Base-by-base conservation (phyloP, 2,797 vertebrate species). In the Anguilla megastoma region DNA sequence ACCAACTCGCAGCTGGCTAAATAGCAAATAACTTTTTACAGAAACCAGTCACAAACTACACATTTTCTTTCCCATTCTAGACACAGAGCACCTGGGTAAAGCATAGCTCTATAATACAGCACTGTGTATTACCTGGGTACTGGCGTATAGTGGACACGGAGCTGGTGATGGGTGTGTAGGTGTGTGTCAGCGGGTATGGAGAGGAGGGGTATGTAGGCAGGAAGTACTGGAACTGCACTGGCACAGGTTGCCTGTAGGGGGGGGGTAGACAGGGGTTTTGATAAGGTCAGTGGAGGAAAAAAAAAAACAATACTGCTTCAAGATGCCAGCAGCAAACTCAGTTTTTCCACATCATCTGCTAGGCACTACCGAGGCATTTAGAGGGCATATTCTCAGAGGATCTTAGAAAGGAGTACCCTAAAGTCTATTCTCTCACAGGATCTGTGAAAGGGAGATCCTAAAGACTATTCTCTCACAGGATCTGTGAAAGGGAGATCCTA, bases 191-290 rank as follows among this genome's bases (percentile, higher is more conserved):
- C 3, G 98, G 97, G 88, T 99, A 99, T 1, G 96, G 96, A 89
- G 98, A 98, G 2, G 98, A 97, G 0, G 97, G 97, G 92, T 99
- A 99, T 0, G 98, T 95, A 2, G 98, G 98, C 87, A 99, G 91
- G 93, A 98, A 99, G 94, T 99, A 99, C 91, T 99, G 98, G 96
- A 99, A 98, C 94, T 99, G 98, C 89, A 99, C 97, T 36, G 98
- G 98, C 85, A 99, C 97, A 3, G 98, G 94, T 0, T 98, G 97
- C 93, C 98, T 99, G 87, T 0, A 90, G 92, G 89, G 71, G 71
- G n/a, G 21, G 63, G 45, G 85, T 41, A 41, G 36, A 41, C 36
- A 82, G 0, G 33, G 24, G 24, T 21, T 82, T 82, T 30, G 1
- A 21, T 48, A 48, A 80, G 21, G 45, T 48, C 36, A 82, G 45